Conservation (phyloP, 2,113 vertebrate genomes). For the Cygnus buccinator region DNA sequence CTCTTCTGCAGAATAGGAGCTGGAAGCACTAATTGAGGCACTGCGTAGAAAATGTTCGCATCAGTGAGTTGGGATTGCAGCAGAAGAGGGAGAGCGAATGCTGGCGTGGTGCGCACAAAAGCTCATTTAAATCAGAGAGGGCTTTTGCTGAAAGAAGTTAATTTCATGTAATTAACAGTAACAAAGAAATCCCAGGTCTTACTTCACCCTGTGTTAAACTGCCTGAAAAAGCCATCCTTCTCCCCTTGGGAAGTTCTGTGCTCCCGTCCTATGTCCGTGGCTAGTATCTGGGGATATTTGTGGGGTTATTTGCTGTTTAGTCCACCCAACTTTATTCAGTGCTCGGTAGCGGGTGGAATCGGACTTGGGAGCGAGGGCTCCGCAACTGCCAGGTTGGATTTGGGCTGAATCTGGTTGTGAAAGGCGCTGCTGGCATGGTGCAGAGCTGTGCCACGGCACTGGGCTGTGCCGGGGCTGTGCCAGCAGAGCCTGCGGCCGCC, state of each 20-base stretch:
- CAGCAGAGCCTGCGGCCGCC: neutral
- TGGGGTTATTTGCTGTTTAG: neutral
- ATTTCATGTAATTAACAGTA: slow-evolving; percentile 23
- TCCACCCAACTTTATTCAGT: neutral
- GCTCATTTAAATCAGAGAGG: neutral
- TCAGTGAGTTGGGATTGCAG: neutral
- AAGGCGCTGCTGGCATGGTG: neutral
- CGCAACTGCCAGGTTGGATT: neutral
- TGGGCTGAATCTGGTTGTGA: neutral
- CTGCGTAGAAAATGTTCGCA: neutral
- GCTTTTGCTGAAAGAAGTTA: neutral
- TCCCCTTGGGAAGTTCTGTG: neutral
- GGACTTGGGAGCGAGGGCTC: neutral
- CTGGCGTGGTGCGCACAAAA: neutral
- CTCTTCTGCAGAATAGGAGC: neutral
- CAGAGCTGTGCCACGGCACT: rapidly evolving
- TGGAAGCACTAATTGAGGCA: neutral
- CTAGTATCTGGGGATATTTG: rapidly evolving
- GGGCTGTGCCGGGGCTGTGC: neutral
- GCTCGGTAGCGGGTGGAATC: rapidly evolving
- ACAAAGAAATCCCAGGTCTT: neutral
- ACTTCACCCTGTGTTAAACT: neutral
- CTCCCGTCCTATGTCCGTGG: neutral
- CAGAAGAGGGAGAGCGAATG: neutral
- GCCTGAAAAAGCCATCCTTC: neutral